phyloP scores from a whole-genome alignment of 2,113 vertebrate genomes.

The Hippocampus barbouri region DNA sequence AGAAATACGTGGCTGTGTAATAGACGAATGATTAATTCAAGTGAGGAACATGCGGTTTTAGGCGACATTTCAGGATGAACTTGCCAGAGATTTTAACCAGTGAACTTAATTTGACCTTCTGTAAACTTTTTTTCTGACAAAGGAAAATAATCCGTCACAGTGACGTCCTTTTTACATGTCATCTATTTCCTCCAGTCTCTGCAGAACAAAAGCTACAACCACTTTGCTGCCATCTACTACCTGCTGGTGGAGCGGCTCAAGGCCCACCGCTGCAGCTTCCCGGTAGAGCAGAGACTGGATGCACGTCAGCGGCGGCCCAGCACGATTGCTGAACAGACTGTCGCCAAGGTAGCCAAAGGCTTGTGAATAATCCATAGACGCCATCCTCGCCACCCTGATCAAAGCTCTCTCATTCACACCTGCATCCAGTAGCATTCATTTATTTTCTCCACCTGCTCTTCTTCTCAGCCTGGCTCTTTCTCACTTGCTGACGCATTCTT shows the following conservation, averaged over 20 bases:
- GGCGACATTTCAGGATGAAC: too few species aligned
- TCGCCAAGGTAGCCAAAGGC: conserved; percentile 82
- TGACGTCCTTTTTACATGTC: conserved; percentile 13
- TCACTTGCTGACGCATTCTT: conserved; percentile 18
- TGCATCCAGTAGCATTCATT: conserved; percentile 42
- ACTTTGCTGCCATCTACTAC: conserved; percentile 98
- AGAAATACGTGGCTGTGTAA: too few species aligned
- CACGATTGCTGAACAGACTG: conserved; percentile 89
- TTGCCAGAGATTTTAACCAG: too few species aligned
- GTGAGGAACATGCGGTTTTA: too few species aligned
- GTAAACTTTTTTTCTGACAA: neutral
- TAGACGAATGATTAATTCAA: too few species aligned
- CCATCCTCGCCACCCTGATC: conserved; percentile 40
- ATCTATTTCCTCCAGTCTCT: conserved; percentile 79
- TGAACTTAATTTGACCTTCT: too few species aligned
- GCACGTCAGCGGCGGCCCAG: conserved; percentile 90
- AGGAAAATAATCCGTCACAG: neutral
- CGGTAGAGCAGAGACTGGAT: conserved; percentile 89
- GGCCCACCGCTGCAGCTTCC: conserved; percentile 95
- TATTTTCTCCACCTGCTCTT: conserved; percentile 29
- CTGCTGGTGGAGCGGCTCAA: conserved; percentile 94
- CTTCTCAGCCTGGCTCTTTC: conserved; percentile 42
- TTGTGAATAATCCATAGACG: conserved; percentile 30
- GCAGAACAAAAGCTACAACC: conserved; percentile 98
- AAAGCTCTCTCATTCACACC: conserved; percentile 63